Evolutionary conservation across 2,113 vertebrate species (phyloP).

Genomic region (Thomomys bottae): DNA sequence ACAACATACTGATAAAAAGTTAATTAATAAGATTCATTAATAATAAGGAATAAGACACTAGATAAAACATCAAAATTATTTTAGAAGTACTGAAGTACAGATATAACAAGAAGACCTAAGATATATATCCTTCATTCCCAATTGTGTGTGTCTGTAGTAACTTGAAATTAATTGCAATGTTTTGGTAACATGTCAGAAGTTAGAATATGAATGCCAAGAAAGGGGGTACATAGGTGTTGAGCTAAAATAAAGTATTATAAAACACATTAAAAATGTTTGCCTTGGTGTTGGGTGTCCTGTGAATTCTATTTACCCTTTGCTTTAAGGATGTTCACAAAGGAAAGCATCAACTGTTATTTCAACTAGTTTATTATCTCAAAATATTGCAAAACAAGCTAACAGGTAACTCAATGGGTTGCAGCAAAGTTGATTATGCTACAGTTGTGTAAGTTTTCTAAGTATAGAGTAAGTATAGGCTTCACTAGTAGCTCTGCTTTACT

Average conservation of each 20-base stretch:
- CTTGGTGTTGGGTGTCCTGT: not conserved
- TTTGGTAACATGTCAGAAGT: not conserved
- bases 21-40: not conserved
- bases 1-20: not conserved
- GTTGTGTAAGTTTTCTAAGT: not conserved
- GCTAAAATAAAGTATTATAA: not conserved
- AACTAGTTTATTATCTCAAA: not conserved
- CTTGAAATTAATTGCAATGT: not conserved
- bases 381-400: not conserved
- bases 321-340: not conserved
- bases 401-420: not conserved
- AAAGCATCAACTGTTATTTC: not conserved
- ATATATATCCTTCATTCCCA: not conserved
- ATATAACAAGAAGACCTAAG: not conserved
- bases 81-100: not conserved
- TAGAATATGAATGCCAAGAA: not conserved
- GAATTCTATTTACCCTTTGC: not conserved
- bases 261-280: not conserved
- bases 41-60: slow-evolving; percentile 10
- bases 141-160: not conserved
- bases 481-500: not conserved
- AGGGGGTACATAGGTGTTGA: not conserved
- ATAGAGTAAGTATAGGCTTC: rapidly evolving
- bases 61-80: not conserved
- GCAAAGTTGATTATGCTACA: not conserved